Percentiles rank a stretch among this genome's conserved stretches.
phyloP scores from a whole-genome alignment of 2,113 vertebrate genomes.

The Eidolon helvum region DNA sequence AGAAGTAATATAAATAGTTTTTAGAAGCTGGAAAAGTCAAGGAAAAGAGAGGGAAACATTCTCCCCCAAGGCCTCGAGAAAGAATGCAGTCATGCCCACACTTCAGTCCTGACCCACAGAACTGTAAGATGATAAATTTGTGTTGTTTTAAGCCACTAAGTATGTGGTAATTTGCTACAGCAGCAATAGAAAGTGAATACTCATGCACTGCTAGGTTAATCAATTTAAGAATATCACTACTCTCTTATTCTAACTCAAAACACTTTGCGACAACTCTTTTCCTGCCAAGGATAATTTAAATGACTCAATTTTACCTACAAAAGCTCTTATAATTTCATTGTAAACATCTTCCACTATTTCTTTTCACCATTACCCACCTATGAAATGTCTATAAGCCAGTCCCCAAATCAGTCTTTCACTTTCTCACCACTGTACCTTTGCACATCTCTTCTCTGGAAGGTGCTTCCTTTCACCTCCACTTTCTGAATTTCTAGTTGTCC shows the following conservation, averaged over 20 bases:
- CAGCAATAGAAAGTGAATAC: background rate
- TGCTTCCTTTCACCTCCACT: background rate
- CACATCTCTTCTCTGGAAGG: background rate
- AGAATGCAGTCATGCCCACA: no score
- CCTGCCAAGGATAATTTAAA: background rate
- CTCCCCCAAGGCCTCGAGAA: background rate
- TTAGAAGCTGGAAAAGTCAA: background rate
- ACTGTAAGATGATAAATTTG: background rate
- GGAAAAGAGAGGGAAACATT: background rate
- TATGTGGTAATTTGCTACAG: background rate
- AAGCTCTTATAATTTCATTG: background rate
- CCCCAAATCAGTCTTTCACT: background rate
- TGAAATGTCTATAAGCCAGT: background rate
- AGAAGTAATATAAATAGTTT: background rate
- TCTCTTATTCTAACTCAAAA: background rate
- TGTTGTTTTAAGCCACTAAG: background rate
- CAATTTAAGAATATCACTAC: background rate
- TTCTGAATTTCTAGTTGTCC: background rate
- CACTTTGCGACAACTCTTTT: background rate
- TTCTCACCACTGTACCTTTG: background rate
- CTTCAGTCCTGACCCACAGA: background rate
- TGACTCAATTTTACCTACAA: background rate
- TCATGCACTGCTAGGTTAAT: background rate
- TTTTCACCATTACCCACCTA: background rate
- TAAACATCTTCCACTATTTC: background rate